phyloP scores from a whole-genome alignment of 2,888 invertebrate genomes.

The Trichopria drosophilae region DNA sequence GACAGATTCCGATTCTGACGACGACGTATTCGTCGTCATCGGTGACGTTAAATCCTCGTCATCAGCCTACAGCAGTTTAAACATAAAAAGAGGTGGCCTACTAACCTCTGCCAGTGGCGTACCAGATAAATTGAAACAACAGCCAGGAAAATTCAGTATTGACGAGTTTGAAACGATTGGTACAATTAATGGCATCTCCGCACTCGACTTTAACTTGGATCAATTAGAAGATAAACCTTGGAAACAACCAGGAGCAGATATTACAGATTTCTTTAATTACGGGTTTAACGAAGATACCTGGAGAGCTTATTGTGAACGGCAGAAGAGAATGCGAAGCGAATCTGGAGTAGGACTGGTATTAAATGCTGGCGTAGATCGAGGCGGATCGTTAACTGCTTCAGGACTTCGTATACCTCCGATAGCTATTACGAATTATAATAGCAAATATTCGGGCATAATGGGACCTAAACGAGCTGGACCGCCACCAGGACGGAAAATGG shows the following conservation, averaged over 20 bases:
- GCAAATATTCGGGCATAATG: conserved; percentile 64
- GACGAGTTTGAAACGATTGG: conserved; percentile 92
- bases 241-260: conserved; percentile 98
- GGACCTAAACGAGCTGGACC: conserved; percentile 66
- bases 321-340: conserved; percentile 80
- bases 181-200: conserved; percentile 88
- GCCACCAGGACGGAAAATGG: conserved; percentile 65
- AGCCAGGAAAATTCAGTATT: conserved; percentile 77
- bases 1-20: conserved; percentile 73
- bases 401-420: conserved; percentile 51
- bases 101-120: conserved; percentile 55
- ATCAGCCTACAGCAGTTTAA: conserved; percentile 70
- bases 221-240: conserved; percentile 97
- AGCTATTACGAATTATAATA: conserved; percentile 66
- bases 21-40: conserved; percentile 90
- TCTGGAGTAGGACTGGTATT: conserved; percentile 75
- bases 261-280: conserved; percentile 98
- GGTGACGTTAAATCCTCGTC: conserved; percentile 82
- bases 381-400: conserved; percentile 41
- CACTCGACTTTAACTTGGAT: conserved; percentile 92
- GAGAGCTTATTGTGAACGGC: conserved; percentile 94
- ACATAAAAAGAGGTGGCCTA: conserved; percentile 67
- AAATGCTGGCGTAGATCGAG: conserved; percentile 48
- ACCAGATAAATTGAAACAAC: conserved; percentile 59
- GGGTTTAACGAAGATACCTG: conserved; percentile 99